phyloP scores from a whole-genome alignment of 1,140 invertebrate genomes.

The Wasmannia auropunctata region DNA sequence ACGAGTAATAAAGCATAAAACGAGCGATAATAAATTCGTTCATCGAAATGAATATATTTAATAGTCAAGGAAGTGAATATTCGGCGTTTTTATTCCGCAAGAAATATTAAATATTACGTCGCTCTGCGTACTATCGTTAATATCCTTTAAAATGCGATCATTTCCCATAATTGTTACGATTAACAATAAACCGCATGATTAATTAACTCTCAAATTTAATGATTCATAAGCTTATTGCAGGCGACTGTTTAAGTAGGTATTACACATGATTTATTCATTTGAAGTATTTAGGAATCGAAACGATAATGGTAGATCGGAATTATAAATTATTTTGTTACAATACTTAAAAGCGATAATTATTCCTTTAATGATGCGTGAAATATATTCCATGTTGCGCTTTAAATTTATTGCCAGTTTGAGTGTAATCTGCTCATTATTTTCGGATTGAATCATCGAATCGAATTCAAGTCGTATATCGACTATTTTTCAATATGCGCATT shows the following conservation, averaged over 20 bases:
- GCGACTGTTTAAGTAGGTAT: neutral
- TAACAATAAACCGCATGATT: neutral
- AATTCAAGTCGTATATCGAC: neutral
- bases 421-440: neutral
- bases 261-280: neutral
- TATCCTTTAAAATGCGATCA: neutral
- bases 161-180: neutral
- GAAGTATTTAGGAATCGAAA: neutral
- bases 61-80: neutral
- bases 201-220: slow-evolving; percentile 5
- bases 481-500: neutral
- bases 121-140: neutral
- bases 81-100: neutral
- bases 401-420: neutral
- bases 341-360: neutral
- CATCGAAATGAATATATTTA: neutral
- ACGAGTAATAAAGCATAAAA: neutral
- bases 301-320: neutral
- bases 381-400: neutral
- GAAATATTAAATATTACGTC: neutral
- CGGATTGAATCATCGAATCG: neutral
- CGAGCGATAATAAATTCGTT: neutral
- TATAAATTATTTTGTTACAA: slow-evolving; percentile 2
- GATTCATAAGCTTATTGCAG: neutral
- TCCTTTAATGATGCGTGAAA: neutral